These are phyloP conservation scores for Calyptomena viridis DNA, from an alignment of 2,113 vertebrate species.

Conservation along the genomic window DNA sequence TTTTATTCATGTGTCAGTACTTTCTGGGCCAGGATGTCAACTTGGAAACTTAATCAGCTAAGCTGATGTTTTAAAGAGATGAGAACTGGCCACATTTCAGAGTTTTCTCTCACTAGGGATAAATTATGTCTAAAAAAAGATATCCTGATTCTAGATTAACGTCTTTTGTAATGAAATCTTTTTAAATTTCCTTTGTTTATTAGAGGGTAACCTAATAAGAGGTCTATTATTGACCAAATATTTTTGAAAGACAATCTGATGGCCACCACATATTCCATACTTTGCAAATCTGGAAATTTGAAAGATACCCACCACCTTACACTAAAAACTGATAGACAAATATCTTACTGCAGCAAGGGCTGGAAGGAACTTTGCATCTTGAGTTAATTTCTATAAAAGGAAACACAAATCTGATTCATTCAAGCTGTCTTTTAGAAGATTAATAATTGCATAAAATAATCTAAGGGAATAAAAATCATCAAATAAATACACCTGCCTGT, in stretches of 20 bases:
- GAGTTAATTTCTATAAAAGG: not conserved
- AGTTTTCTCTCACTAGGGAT: not conserved
- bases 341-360: not conserved
- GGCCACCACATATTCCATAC: not conserved
- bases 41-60: not conserved
- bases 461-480: not conserved
- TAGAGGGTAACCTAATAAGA: not conserved
- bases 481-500: slow-evolving; percentile 9
- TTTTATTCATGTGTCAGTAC: not conserved
- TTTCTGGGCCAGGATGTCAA: not conserved
- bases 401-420: not conserved
- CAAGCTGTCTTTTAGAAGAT: not conserved
- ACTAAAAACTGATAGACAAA: not conserved
- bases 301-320: not conserved
- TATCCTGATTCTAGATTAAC: not conserved
- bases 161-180: not conserved
- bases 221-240: not conserved
- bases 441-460: not conserved
- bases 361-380: not conserved
- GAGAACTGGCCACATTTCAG: not conserved
- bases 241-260: not conserved
- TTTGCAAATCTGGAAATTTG: not conserved
- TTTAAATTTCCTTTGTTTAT: not conserved
- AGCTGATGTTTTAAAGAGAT: not conserved
- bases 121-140: slow-evolving; percentile 7